Base-by-base conservation (phyloP, 2,888 invertebrate genomes). In the Cryptocheilus praepositus region DNA sequence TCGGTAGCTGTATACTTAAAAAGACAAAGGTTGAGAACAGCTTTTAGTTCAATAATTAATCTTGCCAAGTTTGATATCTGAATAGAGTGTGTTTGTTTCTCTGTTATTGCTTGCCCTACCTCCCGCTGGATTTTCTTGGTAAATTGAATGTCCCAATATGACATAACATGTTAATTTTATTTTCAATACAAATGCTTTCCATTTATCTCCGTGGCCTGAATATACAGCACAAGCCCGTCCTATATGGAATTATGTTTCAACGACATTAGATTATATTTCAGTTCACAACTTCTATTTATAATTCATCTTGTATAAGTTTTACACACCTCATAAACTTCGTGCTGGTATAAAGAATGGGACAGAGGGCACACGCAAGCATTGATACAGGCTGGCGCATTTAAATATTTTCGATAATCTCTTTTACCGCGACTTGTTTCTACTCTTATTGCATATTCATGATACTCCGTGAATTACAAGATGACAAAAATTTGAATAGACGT, bases 81-180 rank as follows among this genome's bases (percentile, higher is more conserved):
- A 87, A 85, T 83, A 83, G 83, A 85, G 80, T 85, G 83, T 86
- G 83, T 87, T 87, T 86, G 82, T 87, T 88, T 88, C 83, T 88
- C 88, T 88, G 88, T 88, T 88, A 86, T 88, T 87, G 88, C 88
- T 87, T 88, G 84, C 87, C 88, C 86, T 84, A 85, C 84, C 82
- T 88, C 83, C 86, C 85, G 85, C 86, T 88, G 88, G 88, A 88
- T 87, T 88, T 88, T 88, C 85, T 88, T 88, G 88, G 88, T 88
- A 88, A 88, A 88, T 88, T 87, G 83, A 87, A 85, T 85, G 85
- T 86, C 86, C 88, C 85, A 85, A 85, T 85, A 83, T 79, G 81
- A 84, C 81, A 74, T 83, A 81, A 78, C 70, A 73, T 73, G 67
- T 78, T 75, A 49, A 69, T 74, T 80, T 72, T 63, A 63, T 72